A percentile compares a stretch with the other conserved stretches of the same genome.
Evolutionary conservation across 2,113 vertebrate species (phyloP).

Genomic region (Canis aureus): DNA sequence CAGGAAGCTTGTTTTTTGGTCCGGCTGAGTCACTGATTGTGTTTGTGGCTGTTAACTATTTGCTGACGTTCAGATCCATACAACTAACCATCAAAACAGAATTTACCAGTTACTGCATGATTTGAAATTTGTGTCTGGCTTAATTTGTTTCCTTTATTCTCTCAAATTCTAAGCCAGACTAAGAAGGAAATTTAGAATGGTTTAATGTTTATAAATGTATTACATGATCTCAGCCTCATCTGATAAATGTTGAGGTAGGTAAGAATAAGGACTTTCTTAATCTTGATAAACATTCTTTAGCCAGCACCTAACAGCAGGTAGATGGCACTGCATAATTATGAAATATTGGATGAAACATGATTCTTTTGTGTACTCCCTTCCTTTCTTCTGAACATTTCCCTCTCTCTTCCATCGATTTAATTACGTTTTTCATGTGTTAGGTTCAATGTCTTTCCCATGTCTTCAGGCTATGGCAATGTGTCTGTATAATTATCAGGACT

Average conservation of each 20-base stretch:
- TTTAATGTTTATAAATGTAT: not conserved
- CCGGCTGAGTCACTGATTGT: not conserved
- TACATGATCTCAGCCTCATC: not conserved
- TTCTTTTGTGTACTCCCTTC: not conserved
- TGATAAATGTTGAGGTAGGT: not conserved
- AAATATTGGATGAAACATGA: not conserved
- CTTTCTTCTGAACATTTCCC: not conserved
- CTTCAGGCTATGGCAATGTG: not conserved
- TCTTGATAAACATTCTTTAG: not conserved
- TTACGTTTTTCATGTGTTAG: not conserved
- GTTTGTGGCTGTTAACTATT: not conserved
- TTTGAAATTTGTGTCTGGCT: not conserved
- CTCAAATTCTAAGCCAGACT: not conserved
- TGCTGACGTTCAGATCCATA: not conserved
- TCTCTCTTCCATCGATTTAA: not conserved
- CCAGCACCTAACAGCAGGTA: not conserved
- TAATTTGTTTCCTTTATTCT: not conserved
- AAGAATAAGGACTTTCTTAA: not conserved
- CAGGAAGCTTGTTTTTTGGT: not conserved
- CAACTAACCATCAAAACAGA: not conserved
- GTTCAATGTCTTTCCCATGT: not conserved
- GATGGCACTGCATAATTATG: not conserved
- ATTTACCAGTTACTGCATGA: not conserved
- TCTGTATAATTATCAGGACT: not conserved
- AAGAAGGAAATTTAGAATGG: not conserved